Base-by-base conservation (phyloP, 2,888 invertebrate genomes). In the Hedya salicella region DNA sequence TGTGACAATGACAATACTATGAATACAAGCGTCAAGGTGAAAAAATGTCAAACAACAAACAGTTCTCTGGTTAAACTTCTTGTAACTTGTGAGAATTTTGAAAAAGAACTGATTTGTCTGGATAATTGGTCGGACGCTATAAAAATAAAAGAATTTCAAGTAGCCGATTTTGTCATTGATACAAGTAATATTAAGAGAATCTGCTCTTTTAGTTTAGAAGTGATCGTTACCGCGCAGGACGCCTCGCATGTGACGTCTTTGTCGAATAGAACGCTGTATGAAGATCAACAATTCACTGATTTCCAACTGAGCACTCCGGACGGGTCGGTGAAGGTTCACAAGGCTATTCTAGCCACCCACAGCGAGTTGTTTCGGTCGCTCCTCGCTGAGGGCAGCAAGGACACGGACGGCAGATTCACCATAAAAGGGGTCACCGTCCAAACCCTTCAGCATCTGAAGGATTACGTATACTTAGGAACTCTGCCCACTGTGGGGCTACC, bases 221-320 rank as follows among this genome's bases (percentile, higher is more conserved):
- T 36, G 9, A 36, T 11, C 9, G 2, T 36, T 5, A 36, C 36
- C 9, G 36, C 9, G 9, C 36, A 9, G 2, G 36, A 36, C 3
- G 30, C 4, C 8, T 0, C 25, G 2, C 6, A n/a, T n/a, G n/a
- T n/a, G n/a, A 8, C 0, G 11, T 16, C 14, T 16, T 2, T 3
- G 1, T 16, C n/a, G 14, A 30, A 9, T 9, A 8, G 8, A 1
- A 50, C 30, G 36, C 36, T 52, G 11, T 36, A 52, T 36, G 52
- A 74, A 1, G 86, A 86, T 63, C 74, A 73, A 0, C 81, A 83
- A 39, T 63, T 86, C 50, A 83, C 82, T 0, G 86, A 86, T 63
- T 85, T 86, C 53, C 82, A 85, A 57, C 67, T 86, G 50, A 74
- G 81, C 8, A 83, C 83, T 0, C 78, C 80, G 8, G 85, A 80